Base-by-base conservation (phyloP, 2,888 invertebrate species). In the Aplocera efformata region DNA sequence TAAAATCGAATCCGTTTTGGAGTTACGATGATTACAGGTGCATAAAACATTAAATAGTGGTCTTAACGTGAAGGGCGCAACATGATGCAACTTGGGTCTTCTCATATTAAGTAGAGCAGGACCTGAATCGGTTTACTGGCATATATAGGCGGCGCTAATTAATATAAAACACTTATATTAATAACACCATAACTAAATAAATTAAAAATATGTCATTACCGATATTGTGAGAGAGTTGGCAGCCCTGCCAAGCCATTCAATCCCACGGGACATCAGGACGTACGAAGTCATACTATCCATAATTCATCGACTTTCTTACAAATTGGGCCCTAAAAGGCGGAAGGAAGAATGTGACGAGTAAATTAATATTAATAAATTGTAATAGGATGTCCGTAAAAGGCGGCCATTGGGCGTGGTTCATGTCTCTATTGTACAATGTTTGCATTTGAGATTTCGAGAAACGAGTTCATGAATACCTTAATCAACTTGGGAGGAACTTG, bases 301-400 rank as follows among this genome's bases (percentile, higher is more conserved):
- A 33, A 38, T 29, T 7, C 33, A 29, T 33, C 10, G 24, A 33
- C 40, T 41, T 41, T 41, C 40, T 31, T 21, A 29, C 21, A 29
- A 30, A 39, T 28, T 9, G 3, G 5, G 13, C 25, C 21, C 8
- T 31, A 31, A 21, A 31, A 31, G 37, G 37, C 3, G 6, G 32
- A 13, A 33, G 40, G 40, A 25, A 33, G 25, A 29, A 17, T 17
- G 30, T 31, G 32, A 32, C 24, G 24, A 8, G 33, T 30, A 30
- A 34, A 41, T 34, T 30, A 30, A 41, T 41, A 34, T 40, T 33
- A 40, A 34, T 34, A 40, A 34, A 29, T 28, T 28, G 29, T 33
- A 29, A 33, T 24, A 40, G 29, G 29, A 34, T 40, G 29, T 40
- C 1, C 33, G 25, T 25, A 20, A 30, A 40, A 21, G 33, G 39